A percentile compares a stretch with the other conserved stretches of the same genome.
Conservation (phyloP, 2,888 invertebrate genomes). For the Helobdella robusta region DNA sequence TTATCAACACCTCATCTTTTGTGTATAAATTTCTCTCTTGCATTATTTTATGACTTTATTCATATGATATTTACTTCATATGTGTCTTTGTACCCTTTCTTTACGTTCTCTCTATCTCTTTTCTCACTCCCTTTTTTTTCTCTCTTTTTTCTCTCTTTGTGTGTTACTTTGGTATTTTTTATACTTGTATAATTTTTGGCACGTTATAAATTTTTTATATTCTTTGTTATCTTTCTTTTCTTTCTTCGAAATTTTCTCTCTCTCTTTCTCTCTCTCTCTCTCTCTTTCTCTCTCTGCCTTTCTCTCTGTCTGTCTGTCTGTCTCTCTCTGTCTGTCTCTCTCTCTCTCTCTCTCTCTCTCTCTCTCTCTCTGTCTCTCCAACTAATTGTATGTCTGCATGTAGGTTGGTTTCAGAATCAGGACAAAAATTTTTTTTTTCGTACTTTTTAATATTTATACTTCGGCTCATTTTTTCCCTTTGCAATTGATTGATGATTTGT, state of each 20-base stretch:
- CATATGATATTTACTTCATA: background rate
- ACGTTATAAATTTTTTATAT: background rate
- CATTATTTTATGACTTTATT: background rate
- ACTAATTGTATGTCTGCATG: background rate
- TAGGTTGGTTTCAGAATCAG: background rate
- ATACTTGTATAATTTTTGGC: background rate
- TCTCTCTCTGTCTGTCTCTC: constrained; percentile 8
- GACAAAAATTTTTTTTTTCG: background rate
- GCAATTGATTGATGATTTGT: too few relatives aligned
- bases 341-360: constrained; percentile 4
- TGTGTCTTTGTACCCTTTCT: background rate
- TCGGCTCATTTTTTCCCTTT: background rate
- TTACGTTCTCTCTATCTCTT: background rate
- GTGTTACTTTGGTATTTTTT: background rate
- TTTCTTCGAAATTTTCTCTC: background rate
- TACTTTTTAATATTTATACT: background rate
- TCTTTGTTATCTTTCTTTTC: background rate
- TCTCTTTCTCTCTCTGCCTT: background rate
- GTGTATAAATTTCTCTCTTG: background rate
- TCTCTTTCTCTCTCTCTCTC: background rate
- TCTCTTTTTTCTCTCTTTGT: background rate
- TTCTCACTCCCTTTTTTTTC: background rate
- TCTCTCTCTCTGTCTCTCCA: background rate
- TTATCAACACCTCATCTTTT: too few relatives aligned
- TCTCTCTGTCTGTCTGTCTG: background rate